phyloP scores from a whole-genome alignment of 23 tunicate species.

The Phallusia fumigata region DNA sequence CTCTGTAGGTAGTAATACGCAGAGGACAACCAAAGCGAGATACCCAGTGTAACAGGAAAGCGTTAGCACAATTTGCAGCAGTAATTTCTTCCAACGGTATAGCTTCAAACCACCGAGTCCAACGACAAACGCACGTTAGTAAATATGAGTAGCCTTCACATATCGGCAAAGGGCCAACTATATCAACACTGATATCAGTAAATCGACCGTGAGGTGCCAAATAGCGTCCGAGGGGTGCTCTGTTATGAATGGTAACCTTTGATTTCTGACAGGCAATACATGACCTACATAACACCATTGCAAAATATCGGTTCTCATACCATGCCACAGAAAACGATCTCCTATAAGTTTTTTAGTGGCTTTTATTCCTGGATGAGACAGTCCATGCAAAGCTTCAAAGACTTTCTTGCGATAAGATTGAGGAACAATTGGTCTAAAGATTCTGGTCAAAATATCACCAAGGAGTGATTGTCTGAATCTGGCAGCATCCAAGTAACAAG shows the following conservation, averaged over 20 bases:
- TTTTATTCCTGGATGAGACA: conserved; percentile 23
- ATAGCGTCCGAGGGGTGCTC: conserved; percentile 9
- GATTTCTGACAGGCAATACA: conserved; percentile 27
- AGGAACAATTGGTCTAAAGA: not conserved
- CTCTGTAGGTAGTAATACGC: conserved; percentile 20
- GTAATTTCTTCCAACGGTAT: conserved; percentile 37
- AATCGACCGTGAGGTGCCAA: conserved; percentile 15
- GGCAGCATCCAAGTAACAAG: not conserved
- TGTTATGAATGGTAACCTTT: conserved; percentile 10
- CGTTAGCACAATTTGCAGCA: conserved; percentile 20
- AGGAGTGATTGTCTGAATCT: conserved; percentile 5
- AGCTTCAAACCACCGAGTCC: conserved; percentile 18
- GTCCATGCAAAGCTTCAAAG: conserved; percentile 22
- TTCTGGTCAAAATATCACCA: conserved; percentile 15
- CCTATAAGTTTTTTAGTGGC: not conserved
- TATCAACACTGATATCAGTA: conserved; percentile 4
- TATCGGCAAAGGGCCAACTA: conserved; percentile 25
- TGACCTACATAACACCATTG: not conserved
- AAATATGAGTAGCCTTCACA: conserved; percentile 22
- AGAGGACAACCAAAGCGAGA: conserved; percentile 21
- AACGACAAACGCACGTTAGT: conserved; percentile 12
- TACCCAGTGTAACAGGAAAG: conserved; percentile 24
- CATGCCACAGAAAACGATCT: conserved; percentile 33
- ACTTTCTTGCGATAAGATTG: not conserved
- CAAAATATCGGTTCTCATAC: not conserved